A percentile compares a stretch with the other conserved stretches of the same genome.
These are phyloP conservation scores for Telmatherina bonti DNA, from an alignment of 2,797 vertebrate species.

Conservation along the genomic window DNA sequence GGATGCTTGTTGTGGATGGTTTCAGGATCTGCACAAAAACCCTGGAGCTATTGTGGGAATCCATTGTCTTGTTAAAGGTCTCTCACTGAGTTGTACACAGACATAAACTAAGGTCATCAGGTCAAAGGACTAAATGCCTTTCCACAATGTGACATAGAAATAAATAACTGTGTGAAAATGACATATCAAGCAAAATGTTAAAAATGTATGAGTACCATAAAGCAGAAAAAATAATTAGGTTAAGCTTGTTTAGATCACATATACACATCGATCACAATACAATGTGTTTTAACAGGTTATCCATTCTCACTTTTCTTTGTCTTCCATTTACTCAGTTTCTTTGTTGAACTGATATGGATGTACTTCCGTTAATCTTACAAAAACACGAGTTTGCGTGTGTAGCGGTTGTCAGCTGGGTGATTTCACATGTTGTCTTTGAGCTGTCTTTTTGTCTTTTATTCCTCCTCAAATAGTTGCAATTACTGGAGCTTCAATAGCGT, in stretches of 20 bases:
- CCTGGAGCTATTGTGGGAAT: constrained; percentile 45
- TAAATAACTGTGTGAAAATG: constrained; percentile 10
- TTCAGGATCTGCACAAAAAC: constrained; percentile 40
- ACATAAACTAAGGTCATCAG: constrained; percentile 27
- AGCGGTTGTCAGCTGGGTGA: constrained; percentile 5
- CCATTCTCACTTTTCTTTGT: neutral
- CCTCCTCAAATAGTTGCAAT: constrained; percentile 49
- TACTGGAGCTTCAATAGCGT: constrained; percentile 30
- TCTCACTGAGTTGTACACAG: constrained; percentile 37
- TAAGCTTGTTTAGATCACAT: no score
- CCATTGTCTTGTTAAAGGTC: constrained; percentile 48
- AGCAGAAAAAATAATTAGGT: no score
- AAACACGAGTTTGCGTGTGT: constrained; percentile 5
- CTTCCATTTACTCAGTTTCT: neutral
- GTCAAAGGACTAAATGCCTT: neutral
- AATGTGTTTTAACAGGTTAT: neutral
- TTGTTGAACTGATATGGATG: constrained; percentile 1
- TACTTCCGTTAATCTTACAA: constrained; percentile 9
- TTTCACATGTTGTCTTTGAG: constrained; percentile 40
- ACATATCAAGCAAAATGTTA: neutral
- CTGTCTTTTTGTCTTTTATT: constrained; percentile 23
- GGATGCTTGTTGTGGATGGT: constrained; percentile 34
- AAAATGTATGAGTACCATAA: neutral
- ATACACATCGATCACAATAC: neutral
- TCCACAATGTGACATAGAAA: neutral